Evolutionary conservation across 1,140 invertebrate species (phyloP).

Genomic region (Nylanderia fulva): DNA sequence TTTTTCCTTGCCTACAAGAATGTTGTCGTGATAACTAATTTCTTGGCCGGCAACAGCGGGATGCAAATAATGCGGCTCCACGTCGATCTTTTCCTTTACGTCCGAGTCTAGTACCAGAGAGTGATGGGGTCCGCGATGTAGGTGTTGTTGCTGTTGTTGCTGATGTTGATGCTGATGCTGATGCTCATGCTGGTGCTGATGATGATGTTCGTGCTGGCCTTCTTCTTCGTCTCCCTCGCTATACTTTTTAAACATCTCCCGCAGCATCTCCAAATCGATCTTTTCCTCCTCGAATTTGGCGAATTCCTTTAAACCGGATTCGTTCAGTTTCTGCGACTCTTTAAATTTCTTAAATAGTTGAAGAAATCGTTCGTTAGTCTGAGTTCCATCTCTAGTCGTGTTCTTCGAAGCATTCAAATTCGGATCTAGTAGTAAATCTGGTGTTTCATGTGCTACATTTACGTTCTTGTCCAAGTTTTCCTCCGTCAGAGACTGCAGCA

Average conservation of each 20-base stretch:
- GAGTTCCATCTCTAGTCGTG: slow-evolving; percentile 76
- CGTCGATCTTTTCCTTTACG: slow-evolving; percentile 85
- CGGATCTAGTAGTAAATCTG: slow-evolving; percentile 82
- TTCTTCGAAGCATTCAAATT: slow-evolving; percentile 81
- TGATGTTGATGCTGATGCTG: slow-evolving; percentile 75
- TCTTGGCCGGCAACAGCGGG: slow-evolving; percentile 86
- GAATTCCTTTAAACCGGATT: slow-evolving; percentile 77
- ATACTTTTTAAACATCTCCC: slow-evolving; percentile 80
- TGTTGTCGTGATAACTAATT: slow-evolving; percentile 86
- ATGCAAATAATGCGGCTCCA: slow-evolving; percentile 85
- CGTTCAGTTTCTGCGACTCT: slow-evolving; percentile 78
- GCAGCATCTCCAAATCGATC: slow-evolving; percentile 79
- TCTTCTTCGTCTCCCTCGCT: slow-evolving; percentile 71
- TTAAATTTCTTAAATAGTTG: slow-evolving; percentile 82
- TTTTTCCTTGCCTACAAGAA: slow-evolving; percentile 81
- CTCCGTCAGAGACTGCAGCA: slow-evolving; percentile 79
- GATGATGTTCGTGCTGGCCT: slow-evolving; percentile 73
- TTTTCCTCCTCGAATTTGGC: slow-evolving; percentile 80
- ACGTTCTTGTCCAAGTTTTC: slow-evolving; percentile 81
- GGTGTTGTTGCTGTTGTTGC: slow-evolving; percentile 72
- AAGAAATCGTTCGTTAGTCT: slow-evolving; percentile 80
- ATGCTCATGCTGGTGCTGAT: slow-evolving; percentile 66
- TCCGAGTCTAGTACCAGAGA: slow-evolving; percentile 82
- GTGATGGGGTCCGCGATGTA: slow-evolving; percentile 83
- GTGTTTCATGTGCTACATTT: slow-evolving; percentile 80